A percentile compares a stretch with the other conserved stretches of the same genome.
Evolutionary conservation across 1,140 invertebrate genomes (phyloP).

Genomic region (Linepithema humile): DNA sequence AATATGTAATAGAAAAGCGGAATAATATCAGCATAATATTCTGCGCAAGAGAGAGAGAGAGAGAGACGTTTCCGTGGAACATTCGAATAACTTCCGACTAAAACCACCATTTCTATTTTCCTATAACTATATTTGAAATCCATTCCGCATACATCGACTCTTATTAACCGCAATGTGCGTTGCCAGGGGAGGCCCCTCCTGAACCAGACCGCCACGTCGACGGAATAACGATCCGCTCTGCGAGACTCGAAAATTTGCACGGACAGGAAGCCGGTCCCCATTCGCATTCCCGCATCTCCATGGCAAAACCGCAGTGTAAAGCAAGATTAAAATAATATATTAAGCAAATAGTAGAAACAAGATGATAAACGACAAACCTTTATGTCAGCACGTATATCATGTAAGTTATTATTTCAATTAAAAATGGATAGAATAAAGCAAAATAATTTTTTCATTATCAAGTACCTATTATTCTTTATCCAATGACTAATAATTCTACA

Average conservation of each 20-base stretch:
- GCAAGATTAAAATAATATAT: slow-evolving; percentile 19
- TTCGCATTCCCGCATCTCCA: slow-evolving; percentile 10
- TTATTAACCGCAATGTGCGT: slow-evolving; percentile 37
- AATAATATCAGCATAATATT: not conserved
- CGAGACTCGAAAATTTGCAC: slow-evolving; percentile 52
- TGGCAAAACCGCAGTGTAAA: not conserved
- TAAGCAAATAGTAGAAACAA: not conserved
- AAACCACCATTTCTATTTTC: slow-evolving; percentile 22
- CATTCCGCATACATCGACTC: slow-evolving; percentile 20
- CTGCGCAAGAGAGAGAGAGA: not conserved
- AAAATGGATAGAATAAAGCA: not conserved
- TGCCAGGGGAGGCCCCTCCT: not conserved
- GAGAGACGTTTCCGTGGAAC: not conserved
- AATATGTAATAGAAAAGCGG: not conserved
- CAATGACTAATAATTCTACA: too few species aligned
- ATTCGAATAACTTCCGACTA: not conserved
- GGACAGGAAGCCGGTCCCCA: not conserved
- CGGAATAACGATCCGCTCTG: slow-evolving; percentile 49
- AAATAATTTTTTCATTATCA: not conserved
- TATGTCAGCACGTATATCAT: not conserved
- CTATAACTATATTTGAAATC: slow-evolving; percentile 27
- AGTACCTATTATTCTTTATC: not conserved
- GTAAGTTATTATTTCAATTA: not conserved
- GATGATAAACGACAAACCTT: not conserved
- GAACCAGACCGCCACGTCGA: slow-evolving; percentile 12